These are phyloP conservation scores for Arge pagana DNA, from an alignment of 2,888 invertebrate species.

Conservation along the genomic window DNA sequence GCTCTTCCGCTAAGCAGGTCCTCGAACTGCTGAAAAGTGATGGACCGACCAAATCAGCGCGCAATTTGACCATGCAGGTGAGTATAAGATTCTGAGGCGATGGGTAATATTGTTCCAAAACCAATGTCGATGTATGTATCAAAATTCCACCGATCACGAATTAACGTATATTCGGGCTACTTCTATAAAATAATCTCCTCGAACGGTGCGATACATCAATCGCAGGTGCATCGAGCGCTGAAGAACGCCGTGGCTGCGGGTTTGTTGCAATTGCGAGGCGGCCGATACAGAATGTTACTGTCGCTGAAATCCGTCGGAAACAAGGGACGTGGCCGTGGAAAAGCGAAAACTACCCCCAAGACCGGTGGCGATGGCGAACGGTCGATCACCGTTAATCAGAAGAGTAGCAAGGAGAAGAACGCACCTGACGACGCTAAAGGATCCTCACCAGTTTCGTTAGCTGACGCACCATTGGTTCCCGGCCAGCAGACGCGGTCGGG, in stretches of 20 bases:
- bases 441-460: no score
- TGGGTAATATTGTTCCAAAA: no score
- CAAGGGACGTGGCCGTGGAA: conserved; percentile 8
- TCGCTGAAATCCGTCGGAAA: conserved; percentile 30
- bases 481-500: no score
- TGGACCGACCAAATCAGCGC: conserved; percentile 23
- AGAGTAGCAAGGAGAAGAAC: conserved; percentile 18
- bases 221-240: conserved; percentile 44
- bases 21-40: conserved; percentile 36
- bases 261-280: conserved; percentile 39
- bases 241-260: conserved; percentile 46
- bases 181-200: no score
- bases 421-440: conserved; percentile 17
- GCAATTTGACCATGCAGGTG: conserved; percentile 45
- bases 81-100: no score
- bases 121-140: no score
- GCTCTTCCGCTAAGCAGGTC: conserved; percentile 42
- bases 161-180: no score
- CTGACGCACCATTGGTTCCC: no score
- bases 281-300: conserved; percentile 43
- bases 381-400: background rate
- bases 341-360: conserved; percentile 10
- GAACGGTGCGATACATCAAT: no score
- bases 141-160: no score
- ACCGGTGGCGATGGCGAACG: background rate